These are phyloP conservation scores for Sebastes steindachneri DNA, from an alignment of 2,797 vertebrate genomes.

Conservation along the genomic window DNA sequence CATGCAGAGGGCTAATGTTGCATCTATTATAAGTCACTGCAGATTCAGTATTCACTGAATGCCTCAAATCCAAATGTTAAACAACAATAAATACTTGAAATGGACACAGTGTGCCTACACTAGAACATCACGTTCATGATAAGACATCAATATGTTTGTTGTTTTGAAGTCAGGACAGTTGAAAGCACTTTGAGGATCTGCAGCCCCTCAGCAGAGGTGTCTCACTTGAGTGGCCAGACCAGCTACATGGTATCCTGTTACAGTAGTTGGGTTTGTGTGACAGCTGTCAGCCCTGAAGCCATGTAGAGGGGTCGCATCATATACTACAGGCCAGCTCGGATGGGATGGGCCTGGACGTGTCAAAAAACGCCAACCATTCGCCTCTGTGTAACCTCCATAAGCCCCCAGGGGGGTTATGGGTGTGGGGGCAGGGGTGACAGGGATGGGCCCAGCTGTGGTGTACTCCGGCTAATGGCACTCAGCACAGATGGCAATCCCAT, in stretches of 20 bases:
- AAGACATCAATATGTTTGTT: slow-evolving; percentile 18
- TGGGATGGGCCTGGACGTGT: slow-evolving; percentile 51
- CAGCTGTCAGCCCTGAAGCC: slow-evolving; percentile 69
- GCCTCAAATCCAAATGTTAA: not conserved
- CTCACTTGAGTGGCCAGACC: slow-evolving; percentile 42
- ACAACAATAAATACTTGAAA: not conserved
- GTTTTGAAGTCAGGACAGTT: slow-evolving; percentile 18
- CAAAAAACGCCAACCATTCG: slow-evolving; percentile 46
- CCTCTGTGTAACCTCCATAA: slow-evolving; percentile 52
- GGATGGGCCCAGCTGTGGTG: slow-evolving; percentile 71
- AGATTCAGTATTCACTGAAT: not conserved
- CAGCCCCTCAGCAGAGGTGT: slow-evolving; percentile 33
- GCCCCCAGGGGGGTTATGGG: not conserved
- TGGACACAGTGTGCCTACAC: not conserved
- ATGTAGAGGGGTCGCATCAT: slow-evolving; percentile 37
- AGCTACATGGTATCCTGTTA: slow-evolving; percentile 64
- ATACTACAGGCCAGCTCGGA: slow-evolving; percentile 1
- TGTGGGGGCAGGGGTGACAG: slow-evolving; percentile 31
- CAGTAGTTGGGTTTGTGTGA: slow-evolving; percentile 49
- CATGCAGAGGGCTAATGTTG: slow-evolving; percentile 1
- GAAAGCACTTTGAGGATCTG: slow-evolving; percentile 32
- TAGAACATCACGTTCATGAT: not conserved
- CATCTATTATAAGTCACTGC: not conserved
- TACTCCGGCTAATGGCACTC: slow-evolving; percentile 64
- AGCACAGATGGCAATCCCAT: slow-evolving; percentile 61